These are phyloP conservation scores for Scaptomyza graminum DNA, from an alignment of 1,140 invertebrate genomes.

Conservation along the genomic window DNA sequence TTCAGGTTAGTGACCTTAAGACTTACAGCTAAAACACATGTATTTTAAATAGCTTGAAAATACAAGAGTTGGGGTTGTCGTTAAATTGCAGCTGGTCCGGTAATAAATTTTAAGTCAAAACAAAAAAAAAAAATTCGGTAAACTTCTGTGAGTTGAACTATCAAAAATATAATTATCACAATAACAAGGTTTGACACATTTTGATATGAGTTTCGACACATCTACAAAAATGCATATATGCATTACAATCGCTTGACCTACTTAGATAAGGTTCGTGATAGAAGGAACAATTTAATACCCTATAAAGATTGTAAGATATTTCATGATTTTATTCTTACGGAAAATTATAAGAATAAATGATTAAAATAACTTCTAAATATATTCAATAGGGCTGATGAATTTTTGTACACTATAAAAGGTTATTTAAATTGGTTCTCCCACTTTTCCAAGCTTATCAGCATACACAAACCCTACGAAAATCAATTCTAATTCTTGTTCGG, in stretches of 20 bases:
- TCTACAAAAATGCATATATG: neutral
- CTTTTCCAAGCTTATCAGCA: no score
- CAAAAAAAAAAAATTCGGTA: no score
- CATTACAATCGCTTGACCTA: neutral
- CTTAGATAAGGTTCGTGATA: conserved; percentile 12
- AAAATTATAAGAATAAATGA: no score
- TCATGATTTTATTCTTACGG: neutral
- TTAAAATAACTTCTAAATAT: no score
- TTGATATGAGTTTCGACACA: neutral
- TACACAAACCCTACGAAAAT: no score
- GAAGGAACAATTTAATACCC: neutral
- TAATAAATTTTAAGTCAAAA: neutral
- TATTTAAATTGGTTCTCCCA: no score
- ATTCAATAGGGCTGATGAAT: no score
- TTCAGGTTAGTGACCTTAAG: neutral
- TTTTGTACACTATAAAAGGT: no score
- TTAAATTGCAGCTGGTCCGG: neutral
- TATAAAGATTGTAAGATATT: neutral
- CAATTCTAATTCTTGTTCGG: neutral
- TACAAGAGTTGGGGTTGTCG: neutral
- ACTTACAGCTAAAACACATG: conserved; percentile 5
- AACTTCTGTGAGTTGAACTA: no score
- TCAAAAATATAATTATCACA: neutral
- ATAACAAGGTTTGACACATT: neutral
- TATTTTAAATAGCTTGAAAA: no score